A percentile compares a stretch with the other conserved stretches of the same genome.
These are phyloP conservation scores for Talpa occidentalis DNA, from an alignment of 2,113 vertebrate genomes.

Conservation along the genomic window DNA sequence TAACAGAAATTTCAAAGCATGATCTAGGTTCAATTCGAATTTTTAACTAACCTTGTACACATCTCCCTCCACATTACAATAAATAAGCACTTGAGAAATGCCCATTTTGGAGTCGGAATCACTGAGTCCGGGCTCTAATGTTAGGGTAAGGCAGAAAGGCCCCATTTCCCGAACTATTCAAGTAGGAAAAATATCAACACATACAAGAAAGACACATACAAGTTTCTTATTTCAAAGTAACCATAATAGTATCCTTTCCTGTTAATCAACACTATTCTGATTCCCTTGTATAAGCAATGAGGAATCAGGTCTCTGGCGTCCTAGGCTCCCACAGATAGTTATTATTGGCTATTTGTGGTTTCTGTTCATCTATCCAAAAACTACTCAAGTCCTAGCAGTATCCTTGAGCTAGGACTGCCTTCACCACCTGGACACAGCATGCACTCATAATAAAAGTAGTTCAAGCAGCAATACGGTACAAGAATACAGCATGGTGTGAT, in stretches of 20 bases:
- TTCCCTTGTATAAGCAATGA: neutral
- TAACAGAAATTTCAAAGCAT: constrained; percentile 42
- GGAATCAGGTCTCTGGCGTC: neutral
- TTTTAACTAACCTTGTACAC: neutral
- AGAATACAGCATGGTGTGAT: neutral
- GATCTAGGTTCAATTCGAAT: neutral
- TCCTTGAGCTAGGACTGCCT: neutral
- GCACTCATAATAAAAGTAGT: neutral
- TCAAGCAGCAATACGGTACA: neutral
- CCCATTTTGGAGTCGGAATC: neutral
- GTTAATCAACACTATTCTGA: neutral
- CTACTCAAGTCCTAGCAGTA: neutral
- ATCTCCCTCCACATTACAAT: neutral
- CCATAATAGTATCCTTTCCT: neutral
- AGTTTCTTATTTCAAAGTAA: constrained; percentile 19
- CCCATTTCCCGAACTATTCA: constrained; percentile 10
- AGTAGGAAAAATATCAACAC: neutral
- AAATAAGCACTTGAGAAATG: neutral
- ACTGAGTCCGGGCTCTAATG: constrained; percentile 12
- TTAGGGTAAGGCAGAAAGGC: neutral
- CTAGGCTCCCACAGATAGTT: neutral
- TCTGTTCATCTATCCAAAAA: neutral
- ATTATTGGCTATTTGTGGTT: neutral
- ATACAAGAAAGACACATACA: neutral
- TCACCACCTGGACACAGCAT: neutral